phyloP scores from a whole-genome alignment of 2,113 vertebrate species.

The Nerophis ophidion region DNA sequence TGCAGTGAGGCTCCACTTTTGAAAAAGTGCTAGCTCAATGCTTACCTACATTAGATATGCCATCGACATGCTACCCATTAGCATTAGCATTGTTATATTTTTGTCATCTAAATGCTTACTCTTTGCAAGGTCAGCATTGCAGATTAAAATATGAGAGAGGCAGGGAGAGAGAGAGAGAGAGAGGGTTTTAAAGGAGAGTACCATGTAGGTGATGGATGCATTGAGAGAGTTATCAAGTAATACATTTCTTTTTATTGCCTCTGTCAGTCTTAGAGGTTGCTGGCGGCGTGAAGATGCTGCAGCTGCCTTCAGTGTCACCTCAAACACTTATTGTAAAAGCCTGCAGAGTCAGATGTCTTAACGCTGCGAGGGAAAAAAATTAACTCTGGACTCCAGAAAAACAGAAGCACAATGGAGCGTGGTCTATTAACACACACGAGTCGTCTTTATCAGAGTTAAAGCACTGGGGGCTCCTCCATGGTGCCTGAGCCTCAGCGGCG shows the following conservation, averaged over 20 bases:
- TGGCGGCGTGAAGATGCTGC: slow-evolving; percentile 35
- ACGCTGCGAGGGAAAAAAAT: slow-evolving; percentile 4
- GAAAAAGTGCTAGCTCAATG: too few species aligned
- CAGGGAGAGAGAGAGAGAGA: background rate
- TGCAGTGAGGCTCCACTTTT: too few species aligned
- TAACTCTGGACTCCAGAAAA: background rate
- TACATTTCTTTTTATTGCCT: slow-evolving; percentile 56
- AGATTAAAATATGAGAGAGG: background rate
- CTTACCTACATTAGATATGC: too few species aligned
- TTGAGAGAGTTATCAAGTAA: slow-evolving; percentile 42
- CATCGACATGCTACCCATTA: too few species aligned
- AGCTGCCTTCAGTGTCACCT: slow-evolving; percentile 32
- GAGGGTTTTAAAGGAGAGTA: background rate
- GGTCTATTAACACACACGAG: background rate
- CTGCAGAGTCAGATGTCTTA: slow-evolving; percentile 26
- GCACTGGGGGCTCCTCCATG: slow-evolving; percentile 42
- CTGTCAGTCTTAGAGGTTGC: slow-evolving; percentile 43
- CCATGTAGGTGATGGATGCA: slow-evolving; percentile 9
- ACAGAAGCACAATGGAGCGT: background rate
- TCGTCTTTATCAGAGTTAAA: slow-evolving; percentile 25
- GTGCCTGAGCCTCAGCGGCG: slow-evolving; percentile 50
- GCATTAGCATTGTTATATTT: too few species aligned
- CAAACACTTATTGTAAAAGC: slow-evolving; percentile 43
- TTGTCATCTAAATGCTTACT: too few species aligned
- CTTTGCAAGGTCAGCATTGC: too few species aligned